These are phyloP conservation scores for Trachemys scripta DNA, from an alignment of 2,113 vertebrate genomes.

Conservation along the genomic window DNA sequence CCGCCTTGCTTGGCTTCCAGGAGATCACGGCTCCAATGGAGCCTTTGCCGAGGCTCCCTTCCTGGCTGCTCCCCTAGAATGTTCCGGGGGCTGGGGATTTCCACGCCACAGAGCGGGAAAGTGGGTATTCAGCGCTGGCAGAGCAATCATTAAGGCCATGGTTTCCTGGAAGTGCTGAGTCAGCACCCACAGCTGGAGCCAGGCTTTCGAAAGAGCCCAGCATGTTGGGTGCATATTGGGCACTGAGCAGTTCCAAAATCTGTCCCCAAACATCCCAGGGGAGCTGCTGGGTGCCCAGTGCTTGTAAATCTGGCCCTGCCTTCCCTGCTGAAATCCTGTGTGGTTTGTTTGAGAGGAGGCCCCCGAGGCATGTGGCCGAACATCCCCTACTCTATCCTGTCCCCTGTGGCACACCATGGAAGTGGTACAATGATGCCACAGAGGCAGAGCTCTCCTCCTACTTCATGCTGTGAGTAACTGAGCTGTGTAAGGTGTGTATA, in stretches of 20 bases:
- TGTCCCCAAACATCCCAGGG: background rate
- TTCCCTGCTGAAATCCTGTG: background rate
- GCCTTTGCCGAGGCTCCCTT: too few relatives aligned
- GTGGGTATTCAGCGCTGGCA: background rate
- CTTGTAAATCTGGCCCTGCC: background rate
- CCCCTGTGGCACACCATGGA: too few relatives aligned
- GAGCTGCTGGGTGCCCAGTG: background rate
- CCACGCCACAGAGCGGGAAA: background rate
- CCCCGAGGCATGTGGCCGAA: too few relatives aligned
- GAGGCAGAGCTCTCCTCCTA: background rate
- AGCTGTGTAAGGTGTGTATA: background rate
- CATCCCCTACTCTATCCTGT: too few relatives aligned
- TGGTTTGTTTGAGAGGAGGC: background rate
- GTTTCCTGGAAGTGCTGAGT: background rate
- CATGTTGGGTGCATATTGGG: background rate
- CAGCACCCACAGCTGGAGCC: background rate
- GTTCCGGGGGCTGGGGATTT: background rate
- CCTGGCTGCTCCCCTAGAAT: background rate
- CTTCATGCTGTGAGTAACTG: background rate
- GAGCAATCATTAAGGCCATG: too few relatives aligned
- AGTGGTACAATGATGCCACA: background rate
- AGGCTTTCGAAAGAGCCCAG: background rate
- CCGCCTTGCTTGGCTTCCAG: background rate
- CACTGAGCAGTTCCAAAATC: background rate
- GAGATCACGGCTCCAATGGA: background rate